phyloP scores from a whole-genome alignment of 2,797 vertebrate species.

The Poliocrania exsul region DNA sequence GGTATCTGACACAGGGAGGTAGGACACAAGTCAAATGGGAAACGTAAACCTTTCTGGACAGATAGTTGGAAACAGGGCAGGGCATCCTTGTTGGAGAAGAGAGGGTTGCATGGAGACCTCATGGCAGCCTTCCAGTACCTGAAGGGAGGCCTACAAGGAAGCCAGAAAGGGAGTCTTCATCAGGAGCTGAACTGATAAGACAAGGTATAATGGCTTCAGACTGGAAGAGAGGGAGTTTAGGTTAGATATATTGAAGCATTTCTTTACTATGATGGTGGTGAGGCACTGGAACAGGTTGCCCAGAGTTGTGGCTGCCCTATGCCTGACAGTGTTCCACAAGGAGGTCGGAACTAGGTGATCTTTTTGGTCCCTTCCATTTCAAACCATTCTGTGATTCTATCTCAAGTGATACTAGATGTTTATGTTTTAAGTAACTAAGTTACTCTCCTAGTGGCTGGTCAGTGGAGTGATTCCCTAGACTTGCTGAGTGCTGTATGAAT shows the following conservation, averaged over 20 bases:
- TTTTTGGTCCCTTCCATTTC: neutral
- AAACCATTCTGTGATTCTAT: neutral
- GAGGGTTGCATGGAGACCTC: neutral
- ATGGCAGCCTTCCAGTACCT: neutral
- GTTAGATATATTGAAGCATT: neutral
- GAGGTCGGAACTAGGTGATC: neutral
- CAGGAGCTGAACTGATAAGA: neutral
- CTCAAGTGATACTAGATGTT: neutral
- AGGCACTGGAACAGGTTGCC: neutral
- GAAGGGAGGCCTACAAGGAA: neutral
- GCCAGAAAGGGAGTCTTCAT: neutral
- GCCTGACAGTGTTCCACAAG: neutral
- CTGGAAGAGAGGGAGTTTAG: neutral
- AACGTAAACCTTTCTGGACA: neutral
- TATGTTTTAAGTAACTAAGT: neutral
- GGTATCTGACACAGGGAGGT: neutral
- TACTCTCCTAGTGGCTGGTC: neutral
- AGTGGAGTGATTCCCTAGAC: neutral
- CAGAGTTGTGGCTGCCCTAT: neutral
- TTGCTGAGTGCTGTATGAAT: neutral
- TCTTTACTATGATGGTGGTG: neutral
- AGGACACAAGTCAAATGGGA: neutral
- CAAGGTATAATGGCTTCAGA: neutral
- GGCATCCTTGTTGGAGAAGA: neutral
- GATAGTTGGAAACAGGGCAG: neutral